A percentile compares a stretch with the other conserved stretches of the same genome.
phyloP scores from a whole-genome alignment of 2,797 vertebrate genomes.

The Pempheris klunzingeri region DNA sequence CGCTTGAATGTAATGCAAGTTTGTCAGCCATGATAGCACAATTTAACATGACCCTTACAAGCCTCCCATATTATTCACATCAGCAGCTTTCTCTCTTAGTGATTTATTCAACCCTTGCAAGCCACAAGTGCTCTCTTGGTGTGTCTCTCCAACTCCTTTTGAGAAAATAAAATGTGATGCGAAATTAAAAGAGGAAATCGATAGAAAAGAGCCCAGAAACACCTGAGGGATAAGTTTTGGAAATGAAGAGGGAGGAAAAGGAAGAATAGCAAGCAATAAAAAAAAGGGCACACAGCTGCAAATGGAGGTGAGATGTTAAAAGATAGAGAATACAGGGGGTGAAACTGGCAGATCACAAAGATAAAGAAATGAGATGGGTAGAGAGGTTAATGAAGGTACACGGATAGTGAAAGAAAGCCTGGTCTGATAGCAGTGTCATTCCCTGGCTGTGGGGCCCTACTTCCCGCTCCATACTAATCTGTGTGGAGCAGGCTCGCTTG shows the following conservation, averaged over 20 bases:
- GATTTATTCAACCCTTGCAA: constrained; percentile 34
- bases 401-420: constrained; percentile 19
- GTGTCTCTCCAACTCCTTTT: constrained; percentile 12
- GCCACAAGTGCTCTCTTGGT: neutral
- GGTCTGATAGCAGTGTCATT: constrained; percentile 32
- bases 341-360: constrained; percentile 28
- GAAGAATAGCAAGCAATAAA: neutral
- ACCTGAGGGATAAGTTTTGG: constrained; percentile 17
- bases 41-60: constrained; percentile 31
- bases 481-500: constrained; percentile 54
- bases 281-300: constrained; percentile 4
- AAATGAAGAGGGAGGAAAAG: neutral
- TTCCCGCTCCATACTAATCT: constrained; percentile 58
- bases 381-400: constrained; percentile 59
- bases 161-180: constrained; percentile 5
- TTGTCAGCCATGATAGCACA: constrained; percentile 15
- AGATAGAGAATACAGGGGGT: constrained; percentile 25
- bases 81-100: constrained; percentile 15
- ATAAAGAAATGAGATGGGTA: constrained; percentile 37
- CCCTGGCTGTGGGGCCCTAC: constrained; percentile 38
- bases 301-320: constrained; percentile 43
- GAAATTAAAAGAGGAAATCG: constrained; percentile 18
- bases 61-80: constrained; percentile 32
- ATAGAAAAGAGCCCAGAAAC: constrained; percentile 3
- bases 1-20: constrained; percentile 40